Conservation (phyloP, 2,888 invertebrate species). For the Alitta virens region DNA sequence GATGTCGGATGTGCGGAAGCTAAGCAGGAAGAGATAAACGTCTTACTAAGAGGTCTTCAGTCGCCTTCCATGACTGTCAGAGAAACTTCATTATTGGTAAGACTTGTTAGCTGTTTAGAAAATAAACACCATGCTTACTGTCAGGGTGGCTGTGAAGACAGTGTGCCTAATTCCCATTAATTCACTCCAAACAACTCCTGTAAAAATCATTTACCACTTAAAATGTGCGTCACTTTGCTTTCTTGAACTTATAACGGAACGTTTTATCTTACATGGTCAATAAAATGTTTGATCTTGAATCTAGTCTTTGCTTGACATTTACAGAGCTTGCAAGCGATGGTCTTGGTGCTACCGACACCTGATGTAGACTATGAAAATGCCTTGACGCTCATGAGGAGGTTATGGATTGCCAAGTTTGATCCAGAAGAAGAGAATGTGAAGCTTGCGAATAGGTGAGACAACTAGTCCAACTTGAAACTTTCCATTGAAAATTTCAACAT, state of each 20-base stretch:
- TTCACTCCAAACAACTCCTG: no score
- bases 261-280: no score
- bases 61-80: conserved; percentile 71
- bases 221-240: background rate
- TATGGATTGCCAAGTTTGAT: conserved; percentile 85
- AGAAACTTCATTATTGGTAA: conserved; percentile 70
- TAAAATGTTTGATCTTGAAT: no score
- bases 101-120: no score
- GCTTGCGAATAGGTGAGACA: conserved; percentile 49
- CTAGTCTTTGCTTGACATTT: no score
- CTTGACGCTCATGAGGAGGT: conserved; percentile 64
- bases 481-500: no score
- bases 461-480: no score
- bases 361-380: conserved; percentile 59
- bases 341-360: conserved; percentile 64
- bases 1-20: conserved; percentile 66
- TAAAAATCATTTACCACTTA: background rate
- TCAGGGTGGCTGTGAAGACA: no score
- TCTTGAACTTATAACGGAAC: no score
- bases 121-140: no score
- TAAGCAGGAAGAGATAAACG: conserved; percentile 70
- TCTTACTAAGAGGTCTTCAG: conserved; percentile 76
- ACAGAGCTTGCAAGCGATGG: conserved; percentile 67
- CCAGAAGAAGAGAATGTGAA: conserved; percentile 71
- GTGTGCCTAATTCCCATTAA: background rate